These are phyloP conservation scores for Pteropus rufus DNA, from an alignment of 2,797 vertebrate species.

Conservation along the genomic window DNA sequence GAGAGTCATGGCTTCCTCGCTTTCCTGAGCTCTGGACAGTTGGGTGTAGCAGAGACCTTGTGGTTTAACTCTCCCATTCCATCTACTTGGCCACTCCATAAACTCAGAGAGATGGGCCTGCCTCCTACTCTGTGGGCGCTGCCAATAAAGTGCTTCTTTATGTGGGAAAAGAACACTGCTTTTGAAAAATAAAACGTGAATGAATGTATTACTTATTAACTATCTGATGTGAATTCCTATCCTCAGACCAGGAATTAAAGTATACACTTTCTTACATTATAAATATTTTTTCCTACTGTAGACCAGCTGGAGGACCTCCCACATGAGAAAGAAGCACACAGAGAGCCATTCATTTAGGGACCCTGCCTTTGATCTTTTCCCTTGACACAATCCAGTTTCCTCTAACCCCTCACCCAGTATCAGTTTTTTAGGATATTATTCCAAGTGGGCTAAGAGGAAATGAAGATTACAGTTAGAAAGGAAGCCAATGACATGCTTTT, in stretches of 20 bases:
- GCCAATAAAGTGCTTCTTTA: neutral
- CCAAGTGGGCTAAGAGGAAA: conserved; percentile 38
- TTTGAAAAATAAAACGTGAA: neutral
- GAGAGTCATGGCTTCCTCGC: neutral
- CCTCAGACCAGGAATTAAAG: conserved; percentile 39
- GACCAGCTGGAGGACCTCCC: conserved; percentile 8
- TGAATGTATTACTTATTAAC: neutral
- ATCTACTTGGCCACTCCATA: neutral
- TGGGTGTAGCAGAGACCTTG: neutral
- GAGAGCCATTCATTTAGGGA: neutral
- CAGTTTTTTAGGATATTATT: conserved; percentile 47
- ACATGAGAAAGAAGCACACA: conserved; percentile 27
- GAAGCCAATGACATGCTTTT: conserved; percentile 28
- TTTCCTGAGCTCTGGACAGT: neutral
- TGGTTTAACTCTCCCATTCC: neutral
- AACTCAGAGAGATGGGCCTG: neutral
- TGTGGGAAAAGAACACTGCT: neutral
- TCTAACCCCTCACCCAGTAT: conserved; percentile 3
- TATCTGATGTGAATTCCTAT: conserved; percentile 20
- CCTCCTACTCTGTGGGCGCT: neutral
- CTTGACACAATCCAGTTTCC: conserved; percentile 16
- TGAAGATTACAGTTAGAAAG: conserved; percentile 52
- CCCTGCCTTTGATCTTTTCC: conserved; percentile 38
- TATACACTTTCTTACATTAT: conserved; percentile 22
- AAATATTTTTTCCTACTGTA: conserved; percentile 10